Evolutionary conservation across 2,797 vertebrate species (phyloP).

Genomic region (Aldrovandia affinis): DNA sequence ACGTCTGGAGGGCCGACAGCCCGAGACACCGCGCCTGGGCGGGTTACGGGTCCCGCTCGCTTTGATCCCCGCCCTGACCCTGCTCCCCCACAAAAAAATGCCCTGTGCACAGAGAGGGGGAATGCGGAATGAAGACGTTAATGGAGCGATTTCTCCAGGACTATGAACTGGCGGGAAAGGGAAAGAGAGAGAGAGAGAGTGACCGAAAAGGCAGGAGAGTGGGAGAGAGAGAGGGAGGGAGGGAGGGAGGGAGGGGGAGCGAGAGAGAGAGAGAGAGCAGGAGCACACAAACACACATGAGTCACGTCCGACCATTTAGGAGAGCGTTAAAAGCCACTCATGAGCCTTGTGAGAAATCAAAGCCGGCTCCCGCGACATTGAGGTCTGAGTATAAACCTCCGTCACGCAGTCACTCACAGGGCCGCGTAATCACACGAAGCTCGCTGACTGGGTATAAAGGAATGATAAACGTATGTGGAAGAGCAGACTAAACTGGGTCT

Average conservation of each 20-base stretch:
- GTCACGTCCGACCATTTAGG: neutral
- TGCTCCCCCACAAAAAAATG: conserved; percentile 41
- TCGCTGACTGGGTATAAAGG: neutral
- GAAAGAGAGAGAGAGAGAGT: neutral
- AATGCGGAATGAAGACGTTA: neutral
- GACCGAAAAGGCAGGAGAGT: too few species aligned
- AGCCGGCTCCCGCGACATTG: neutral
- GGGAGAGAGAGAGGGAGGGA: conserved; percentile 43
- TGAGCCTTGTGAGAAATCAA: conserved; percentile 48
- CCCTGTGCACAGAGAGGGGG: too few species aligned
- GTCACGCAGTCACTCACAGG: conserved; percentile 2
- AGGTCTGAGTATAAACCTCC: neutral
- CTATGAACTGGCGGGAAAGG: conserved; percentile 25
- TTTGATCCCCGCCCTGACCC: neutral
- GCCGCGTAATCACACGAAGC: conserved; percentile 22
- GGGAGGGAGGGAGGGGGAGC: conserved; percentile 42
- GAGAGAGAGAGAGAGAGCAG: too few species aligned
- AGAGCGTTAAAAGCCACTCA: conserved; percentile 20
- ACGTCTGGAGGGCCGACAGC: conserved; percentile 28
- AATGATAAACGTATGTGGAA: neutral
- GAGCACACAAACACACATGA: neutral
- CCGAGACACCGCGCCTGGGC: neutral
- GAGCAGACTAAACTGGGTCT: conserved; percentile 18
- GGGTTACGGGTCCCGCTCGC: neutral
- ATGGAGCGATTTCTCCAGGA: neutral